Base-by-base conservation (phyloP, 2,888 invertebrate genomes). In the Catonia carolina region DNA sequence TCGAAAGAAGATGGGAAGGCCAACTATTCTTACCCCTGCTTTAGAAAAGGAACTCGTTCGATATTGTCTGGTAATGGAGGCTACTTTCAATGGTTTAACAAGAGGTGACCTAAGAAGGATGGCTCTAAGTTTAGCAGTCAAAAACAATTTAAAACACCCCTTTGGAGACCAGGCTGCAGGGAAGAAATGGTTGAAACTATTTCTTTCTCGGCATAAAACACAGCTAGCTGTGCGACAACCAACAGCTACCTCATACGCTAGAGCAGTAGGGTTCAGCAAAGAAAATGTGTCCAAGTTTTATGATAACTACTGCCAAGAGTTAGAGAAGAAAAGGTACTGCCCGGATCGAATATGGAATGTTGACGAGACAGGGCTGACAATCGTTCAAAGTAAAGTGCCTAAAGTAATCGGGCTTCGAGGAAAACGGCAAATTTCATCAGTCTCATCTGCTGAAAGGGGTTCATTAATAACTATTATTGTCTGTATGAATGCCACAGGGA, bases 351-450 rank as follows among this genome's bases (percentile, higher is more conserved):
- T 69, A 39, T 70, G 63, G 53, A 71, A 70, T 55, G 67, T 70
- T 0, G 69, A 71, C 55, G 70, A 71, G 62, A 69, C 69, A 15
- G 71, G 70, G 4, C 58, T 72, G 7, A 60, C 67, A 63, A 66
- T n/a, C n/a, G n/a, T n/a, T n/a, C n/a, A n/a, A n/a, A n/a, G n/a
- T n/a, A n/a, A n/a, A n/a, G n/a, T n/a, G 36, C 61, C 65, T 10
- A 54, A 67, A 60, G 62, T 70, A 22, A 53, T 70, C 23, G 64
- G 63, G 2, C 61, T 45, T 4, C 65, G 65, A 60, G 70, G 70
- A 8, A 69, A 69, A 64, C 51, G 63, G 37, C 68, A 70, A 61
- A 65, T 71, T 27, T 67, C 61, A 8, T 47, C 66, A 33, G n/a
- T 67, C 50, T 67, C 69, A 6, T 68, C 69, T 50, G 67, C 67